Evolutionary conservation across 2,113 vertebrate species (phyloP), one percentile per base, ranked within the genome.

Genomic region (Pelvicachromis taeniatus): DNA sequence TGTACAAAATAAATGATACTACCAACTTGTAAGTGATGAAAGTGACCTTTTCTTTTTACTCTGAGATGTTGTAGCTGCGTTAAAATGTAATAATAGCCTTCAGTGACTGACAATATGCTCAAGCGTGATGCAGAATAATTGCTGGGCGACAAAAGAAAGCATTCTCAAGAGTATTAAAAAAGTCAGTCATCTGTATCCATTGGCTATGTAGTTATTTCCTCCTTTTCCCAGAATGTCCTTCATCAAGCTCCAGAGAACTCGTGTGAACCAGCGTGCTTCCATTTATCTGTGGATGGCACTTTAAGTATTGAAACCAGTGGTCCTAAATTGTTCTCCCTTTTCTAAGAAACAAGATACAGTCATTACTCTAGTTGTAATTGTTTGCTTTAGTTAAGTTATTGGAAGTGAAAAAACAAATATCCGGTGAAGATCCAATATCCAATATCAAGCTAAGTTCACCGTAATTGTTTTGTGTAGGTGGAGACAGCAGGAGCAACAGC

Each of bases 391-490:
- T 75, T 78, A 81, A 80, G 78, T 77, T 77, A 89, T 73, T 84
- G 89, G 84, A 56, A 83, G 77, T 21, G 35, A 63, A 83, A 75
- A 9, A 52, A 83, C 59, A 88, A 77, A 83, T 73, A 75, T 58
- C 88, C 19, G 40, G 17, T 17, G 77, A 56, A 33, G 80, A 80
- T 80, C 59, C 85, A 55, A 86, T 85, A 82, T 40, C 59, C 42
- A 77, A 80, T 87, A 81, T 80, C 5, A 73, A 26, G 56, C 29
- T 16, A 38, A 63, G 42, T 78, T 61, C 17, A 13, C 14, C 54
- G 40, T 83, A 50, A 80, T 88, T 81, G 87, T 84, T 81, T 31
- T 21, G 45, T 80, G 90, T 84, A 77, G 92, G 88, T 48, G 83
- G 83, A 83, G n/a, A 29, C 56, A 78, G 68, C 17, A 55, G 40